Conservation (phyloP, 2,888 invertebrate genomes). For the Scelioninae gen. 1 region DNA sequence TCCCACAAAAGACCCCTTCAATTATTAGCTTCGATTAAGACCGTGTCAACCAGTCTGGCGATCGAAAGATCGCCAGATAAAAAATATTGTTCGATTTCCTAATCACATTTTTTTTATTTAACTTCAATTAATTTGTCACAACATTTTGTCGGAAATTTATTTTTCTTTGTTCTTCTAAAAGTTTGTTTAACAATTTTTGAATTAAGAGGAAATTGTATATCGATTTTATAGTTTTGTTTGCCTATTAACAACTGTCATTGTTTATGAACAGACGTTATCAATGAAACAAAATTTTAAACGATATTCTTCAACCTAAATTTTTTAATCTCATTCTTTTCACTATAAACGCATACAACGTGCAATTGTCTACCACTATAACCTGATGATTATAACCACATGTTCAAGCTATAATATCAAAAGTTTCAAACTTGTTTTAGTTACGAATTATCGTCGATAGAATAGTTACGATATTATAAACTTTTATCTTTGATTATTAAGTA, state of each 20-base stretch:
- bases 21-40: conserved; percentile 51
- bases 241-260: no score
- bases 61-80: conserved; percentile 18
- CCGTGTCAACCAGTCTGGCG: conserved; percentile 28
- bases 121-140: not conserved
- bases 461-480: not conserved
- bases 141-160: no score
- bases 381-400: not conserved
- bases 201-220: no score
- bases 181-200: no score
- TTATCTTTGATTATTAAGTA: not conserved
- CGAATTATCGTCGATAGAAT: not conserved
- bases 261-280: no score
- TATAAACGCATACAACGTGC: not conserved
- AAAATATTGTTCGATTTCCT: conserved; percentile 27
- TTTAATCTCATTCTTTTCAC: not conserved
- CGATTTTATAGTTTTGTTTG: no score
- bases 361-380: not conserved
- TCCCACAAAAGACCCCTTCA: conserved; percentile 50
- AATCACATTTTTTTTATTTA: not conserved
- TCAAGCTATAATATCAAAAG: not conserved
- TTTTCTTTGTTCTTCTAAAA: no score
- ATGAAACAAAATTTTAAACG: no score
- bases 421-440: not conserved
- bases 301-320: not conserved